Percentiles rank a stretch among this genome's conserved stretches.
phyloP scores from a whole-genome alignment of 2,888 invertebrate genomes.

The Marasmarcha lunaedactyla region DNA sequence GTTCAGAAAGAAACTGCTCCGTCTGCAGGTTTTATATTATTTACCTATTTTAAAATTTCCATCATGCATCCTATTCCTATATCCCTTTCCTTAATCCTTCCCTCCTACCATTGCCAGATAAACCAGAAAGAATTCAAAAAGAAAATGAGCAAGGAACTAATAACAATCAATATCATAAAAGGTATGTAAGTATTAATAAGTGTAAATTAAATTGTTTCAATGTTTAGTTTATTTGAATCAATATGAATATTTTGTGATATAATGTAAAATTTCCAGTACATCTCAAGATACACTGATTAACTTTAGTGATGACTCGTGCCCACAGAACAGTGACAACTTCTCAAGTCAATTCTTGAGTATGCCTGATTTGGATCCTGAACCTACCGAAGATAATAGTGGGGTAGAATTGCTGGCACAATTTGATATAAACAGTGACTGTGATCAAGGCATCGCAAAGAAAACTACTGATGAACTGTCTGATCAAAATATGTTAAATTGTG shows the following conservation, averaged over 20 bases:
- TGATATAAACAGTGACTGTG: constrained; percentile 41
- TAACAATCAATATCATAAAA: too few species aligned
- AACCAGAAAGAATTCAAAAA: constrained; percentile 14
- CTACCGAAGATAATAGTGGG: constrained; percentile 27
- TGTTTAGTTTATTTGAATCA: too few species aligned
- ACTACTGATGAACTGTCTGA: constrained; percentile 23
- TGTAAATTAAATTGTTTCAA: too few species aligned
- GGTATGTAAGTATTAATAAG: too few species aligned
- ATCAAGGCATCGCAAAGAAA: constrained; percentile 32
- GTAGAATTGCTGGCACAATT: constrained; percentile 50
- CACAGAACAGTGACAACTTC: constrained; percentile 36
- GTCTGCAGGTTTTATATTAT: constrained; percentile 11
- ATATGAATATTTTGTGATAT: too few species aligned
- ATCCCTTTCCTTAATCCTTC: constrained; percentile 16
- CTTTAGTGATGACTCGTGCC: constrained; percentile 36
- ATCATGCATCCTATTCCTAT: constrained; percentile 14
- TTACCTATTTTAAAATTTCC: too few species aligned
- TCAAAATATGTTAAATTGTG: constrained; percentile 48
- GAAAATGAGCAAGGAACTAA: background rate
- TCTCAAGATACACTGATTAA: constrained; percentile 33
- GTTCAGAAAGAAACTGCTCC: constrained; percentile 31
- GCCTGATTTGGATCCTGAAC: constrained; percentile 46
- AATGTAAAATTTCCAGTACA: background rate
- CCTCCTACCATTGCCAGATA: constrained; percentile 5
- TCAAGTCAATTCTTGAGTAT: constrained; percentile 43